Evolutionary conservation across 2,113 vertebrate genomes (phyloP).

Genomic region (Glaucidium brasilianum): DNA sequence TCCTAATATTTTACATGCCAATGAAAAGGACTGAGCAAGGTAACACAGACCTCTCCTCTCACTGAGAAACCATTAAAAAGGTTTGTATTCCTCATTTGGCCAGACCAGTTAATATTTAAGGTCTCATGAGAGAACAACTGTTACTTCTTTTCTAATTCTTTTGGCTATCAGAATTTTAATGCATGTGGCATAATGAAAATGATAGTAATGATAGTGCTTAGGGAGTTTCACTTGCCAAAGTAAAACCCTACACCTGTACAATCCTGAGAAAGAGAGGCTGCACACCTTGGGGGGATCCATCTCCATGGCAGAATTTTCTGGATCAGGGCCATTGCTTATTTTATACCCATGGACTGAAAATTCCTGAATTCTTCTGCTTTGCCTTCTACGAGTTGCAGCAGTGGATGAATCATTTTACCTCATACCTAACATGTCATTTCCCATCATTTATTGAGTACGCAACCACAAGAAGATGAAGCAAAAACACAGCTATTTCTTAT

Average conservation of each 20-base stretch:
- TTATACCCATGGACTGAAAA: constrained; percentile 31
- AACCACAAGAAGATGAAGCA: constrained; percentile 57
- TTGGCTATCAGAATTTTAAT: not conserved
- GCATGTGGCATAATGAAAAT: not conserved
- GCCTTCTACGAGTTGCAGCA: not conserved
- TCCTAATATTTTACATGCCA: not conserved
- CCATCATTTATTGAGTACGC: not conserved
- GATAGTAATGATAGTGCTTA: not conserved
- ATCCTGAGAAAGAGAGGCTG: not conserved
- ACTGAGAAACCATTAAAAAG: not conserved
- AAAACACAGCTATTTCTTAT: constrained; percentile 60
- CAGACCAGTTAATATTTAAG: not conserved
- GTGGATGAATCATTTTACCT: constrained; percentile 39
- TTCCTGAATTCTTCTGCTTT: constrained; percentile 22
- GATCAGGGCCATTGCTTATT: constrained; percentile 30
- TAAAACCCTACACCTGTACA: not conserved
- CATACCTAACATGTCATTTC: constrained; percentile 51
- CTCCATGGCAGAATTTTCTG: constrained; percentile 2
- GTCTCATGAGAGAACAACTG: not conserved
- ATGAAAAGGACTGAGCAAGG: not conserved
- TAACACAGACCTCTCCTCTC: not conserved
- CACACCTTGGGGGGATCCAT: not conserved
- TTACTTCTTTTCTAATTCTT: not conserved
- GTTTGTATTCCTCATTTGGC: not conserved
- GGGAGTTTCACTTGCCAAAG: constrained; percentile 30